Base-by-base conservation (phyloP, 2,888 invertebrate species). In the Agonopterix arenella region DNA sequence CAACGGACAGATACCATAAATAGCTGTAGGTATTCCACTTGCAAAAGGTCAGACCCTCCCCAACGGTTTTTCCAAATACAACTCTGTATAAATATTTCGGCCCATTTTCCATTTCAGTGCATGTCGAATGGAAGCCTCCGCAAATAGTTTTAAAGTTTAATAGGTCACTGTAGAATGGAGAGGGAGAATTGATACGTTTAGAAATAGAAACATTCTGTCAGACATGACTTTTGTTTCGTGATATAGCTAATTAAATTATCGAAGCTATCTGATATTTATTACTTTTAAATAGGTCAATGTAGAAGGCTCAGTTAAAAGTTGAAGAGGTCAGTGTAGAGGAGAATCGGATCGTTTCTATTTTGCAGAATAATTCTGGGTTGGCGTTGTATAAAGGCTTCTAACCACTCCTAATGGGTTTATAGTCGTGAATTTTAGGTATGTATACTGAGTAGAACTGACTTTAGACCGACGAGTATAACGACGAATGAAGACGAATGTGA, bases 121-220 rank as follows among this genome's bases (percentile, higher is more conserved):
- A 36, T 49, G 52, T 46, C 47, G 55, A 28, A 28, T 28, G 28
- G 50, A 54, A 52, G 52, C 52, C 48, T 43, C 54, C 52, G 53
- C 59, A 47, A 52, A 53, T 51, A 61, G 57, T 59, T 63, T 60
- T 44, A 64, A 66, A 73, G 63, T 70, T 73, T 66, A 68, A 68
- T 73, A 66, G 72, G 73, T 71, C 72, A 71, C 60, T 58, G 59
- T 58, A 55, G 61, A 58, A 54, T 55, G 52, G 48, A 40, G 55
- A 57, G 50, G 50, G 53, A 50, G 47, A 28, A 28, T 28, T 28
- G 28, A 28, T 28, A 46, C 56, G 49, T 57, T 58, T 57, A 11
- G 50, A 57, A 51, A 55, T 49, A 57, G 50, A 56, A 50, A 46
- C 51, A 46, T 51, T 53, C 42, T 46, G 45, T 46, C 45, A 18